phyloP scores from a whole-genome alignment of 2,113 vertebrate species.

The Grallaria varia region DNA sequence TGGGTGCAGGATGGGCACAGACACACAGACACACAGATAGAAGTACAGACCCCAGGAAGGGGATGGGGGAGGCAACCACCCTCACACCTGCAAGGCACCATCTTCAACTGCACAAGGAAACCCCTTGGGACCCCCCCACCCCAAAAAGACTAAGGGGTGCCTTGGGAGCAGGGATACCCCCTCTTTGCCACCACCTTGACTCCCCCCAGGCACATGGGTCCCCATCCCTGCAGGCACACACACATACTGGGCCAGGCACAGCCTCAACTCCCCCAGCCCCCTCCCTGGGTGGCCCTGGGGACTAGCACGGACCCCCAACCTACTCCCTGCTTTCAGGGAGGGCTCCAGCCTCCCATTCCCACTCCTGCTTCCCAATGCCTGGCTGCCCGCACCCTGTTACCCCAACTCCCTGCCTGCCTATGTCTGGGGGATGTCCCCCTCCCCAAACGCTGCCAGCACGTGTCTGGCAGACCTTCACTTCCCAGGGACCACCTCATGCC shows the following conservation, averaged over 20 bases:
- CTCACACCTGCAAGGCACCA: background rate
- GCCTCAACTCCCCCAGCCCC: background rate
- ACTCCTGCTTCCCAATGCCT: background rate
- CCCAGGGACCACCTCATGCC: background rate
- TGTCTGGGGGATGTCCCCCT: background rate
- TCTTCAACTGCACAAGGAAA: background rate
- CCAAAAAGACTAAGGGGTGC: background rate
- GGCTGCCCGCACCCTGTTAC: background rate
- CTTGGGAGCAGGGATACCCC: background rate
- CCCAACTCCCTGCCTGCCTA: background rate
- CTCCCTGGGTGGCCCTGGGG: background rate
- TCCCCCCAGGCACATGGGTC: fast-evolving
- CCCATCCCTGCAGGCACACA: background rate
- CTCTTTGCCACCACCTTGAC: background rate
- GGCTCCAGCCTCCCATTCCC: background rate
- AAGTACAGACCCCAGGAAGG: background rate
- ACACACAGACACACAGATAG: background rate
- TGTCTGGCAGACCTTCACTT: background rate
- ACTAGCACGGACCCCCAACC: background rate
- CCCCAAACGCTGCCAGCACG: background rate
- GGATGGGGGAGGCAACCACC: background rate
- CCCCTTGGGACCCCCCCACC: background rate
- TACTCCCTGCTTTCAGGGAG: background rate
- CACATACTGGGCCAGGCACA: background rate
- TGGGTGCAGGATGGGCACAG: background rate